phyloP scores from a whole-genome alignment of 1,140 invertebrate species.

The Coenobita brevimanus region DNA sequence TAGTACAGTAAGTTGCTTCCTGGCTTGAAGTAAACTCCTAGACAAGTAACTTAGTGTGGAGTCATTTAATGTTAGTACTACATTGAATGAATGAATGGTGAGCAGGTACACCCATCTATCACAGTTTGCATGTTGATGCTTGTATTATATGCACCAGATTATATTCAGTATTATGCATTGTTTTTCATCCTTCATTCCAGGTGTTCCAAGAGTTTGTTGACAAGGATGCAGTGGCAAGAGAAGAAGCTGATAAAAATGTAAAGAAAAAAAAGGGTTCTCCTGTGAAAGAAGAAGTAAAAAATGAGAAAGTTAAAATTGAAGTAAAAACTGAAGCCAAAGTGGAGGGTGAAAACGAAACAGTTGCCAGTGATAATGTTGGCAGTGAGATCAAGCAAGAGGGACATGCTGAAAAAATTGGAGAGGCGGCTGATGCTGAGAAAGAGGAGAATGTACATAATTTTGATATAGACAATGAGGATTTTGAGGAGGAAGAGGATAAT shows the following conservation, averaged over 20 bases:
- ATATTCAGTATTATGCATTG: not conserved
- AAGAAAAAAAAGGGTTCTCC: not conserved
- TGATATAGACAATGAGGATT: conserved; percentile 27
- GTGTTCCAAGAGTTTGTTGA: conserved; percentile 65
- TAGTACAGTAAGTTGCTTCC: too few species aligned
- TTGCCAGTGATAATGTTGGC: not conserved
- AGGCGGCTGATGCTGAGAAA: not conserved
- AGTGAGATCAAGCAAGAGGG: not conserved
- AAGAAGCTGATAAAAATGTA: conserved; percentile 21
- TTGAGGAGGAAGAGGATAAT: conserved; percentile 1
- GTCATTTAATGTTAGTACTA: too few species aligned
- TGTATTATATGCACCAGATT: too few species aligned
- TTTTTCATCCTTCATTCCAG: not conserved
- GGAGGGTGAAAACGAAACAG: not conserved
- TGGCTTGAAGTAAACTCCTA: too few species aligned
- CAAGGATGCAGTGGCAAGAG: conserved; percentile 51
- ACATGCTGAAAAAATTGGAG: not conserved
- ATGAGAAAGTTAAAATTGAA: not conserved
- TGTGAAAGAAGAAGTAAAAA: not conserved
- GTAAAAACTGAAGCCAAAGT: not conserved
- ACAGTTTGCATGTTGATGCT: too few species aligned
- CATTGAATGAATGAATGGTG: too few species aligned
- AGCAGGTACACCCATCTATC: too few species aligned
- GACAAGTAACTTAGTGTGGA: too few species aligned
- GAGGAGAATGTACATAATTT: conserved; percentile 1